Evolutionary conservation across 2,797 vertebrate species (phyloP).

Genomic region (Periparus ater): DNA sequence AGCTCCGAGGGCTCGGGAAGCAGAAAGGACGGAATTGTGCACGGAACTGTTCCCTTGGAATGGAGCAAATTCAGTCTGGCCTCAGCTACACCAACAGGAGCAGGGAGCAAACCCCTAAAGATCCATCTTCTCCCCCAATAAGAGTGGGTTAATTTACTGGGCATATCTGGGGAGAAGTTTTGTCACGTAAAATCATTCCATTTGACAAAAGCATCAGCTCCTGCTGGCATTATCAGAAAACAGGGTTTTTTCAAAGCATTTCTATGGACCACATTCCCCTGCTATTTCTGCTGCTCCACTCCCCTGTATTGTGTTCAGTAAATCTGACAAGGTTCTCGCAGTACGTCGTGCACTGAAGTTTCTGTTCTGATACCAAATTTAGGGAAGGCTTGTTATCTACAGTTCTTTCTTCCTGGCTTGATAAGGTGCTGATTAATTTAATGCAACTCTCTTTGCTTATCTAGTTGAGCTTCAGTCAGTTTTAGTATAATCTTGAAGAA

Average conservation of each 20-base stretch:
- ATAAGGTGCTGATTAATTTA: slow-evolving; percentile 63
- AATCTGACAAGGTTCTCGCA: slow-evolving; percentile 4
- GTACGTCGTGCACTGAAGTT: slow-evolving; percentile 13
- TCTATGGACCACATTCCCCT: neutral
- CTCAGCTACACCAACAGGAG: neutral
- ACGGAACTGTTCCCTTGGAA: neutral
- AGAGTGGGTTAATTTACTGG: neutral
- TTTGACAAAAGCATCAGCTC: neutral
- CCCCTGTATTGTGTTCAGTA: neutral
- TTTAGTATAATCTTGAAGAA: slow-evolving; percentile 13
- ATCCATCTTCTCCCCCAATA: neutral
- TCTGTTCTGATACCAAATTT: slow-evolving; percentile 16
- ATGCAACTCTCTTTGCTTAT: slow-evolving; percentile 32
- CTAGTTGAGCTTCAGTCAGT: slow-evolving; percentile 24
- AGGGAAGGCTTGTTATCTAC: slow-evolving; percentile 24
- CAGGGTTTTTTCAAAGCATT: neutral
- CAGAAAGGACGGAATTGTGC: neutral
- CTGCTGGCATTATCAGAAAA: slow-evolving; percentile 1
- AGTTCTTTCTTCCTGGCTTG: slow-evolving; percentile 27
- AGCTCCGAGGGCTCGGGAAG: neutral
- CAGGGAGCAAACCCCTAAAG: neutral
- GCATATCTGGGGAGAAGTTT: neutral
- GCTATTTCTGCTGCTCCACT: neutral
- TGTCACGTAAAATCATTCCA: neutral
- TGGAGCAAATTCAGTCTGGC: neutral